Base-by-base conservation (phyloP, 1,140 invertebrate genomes). In the Plodia interpunctella region DNA sequence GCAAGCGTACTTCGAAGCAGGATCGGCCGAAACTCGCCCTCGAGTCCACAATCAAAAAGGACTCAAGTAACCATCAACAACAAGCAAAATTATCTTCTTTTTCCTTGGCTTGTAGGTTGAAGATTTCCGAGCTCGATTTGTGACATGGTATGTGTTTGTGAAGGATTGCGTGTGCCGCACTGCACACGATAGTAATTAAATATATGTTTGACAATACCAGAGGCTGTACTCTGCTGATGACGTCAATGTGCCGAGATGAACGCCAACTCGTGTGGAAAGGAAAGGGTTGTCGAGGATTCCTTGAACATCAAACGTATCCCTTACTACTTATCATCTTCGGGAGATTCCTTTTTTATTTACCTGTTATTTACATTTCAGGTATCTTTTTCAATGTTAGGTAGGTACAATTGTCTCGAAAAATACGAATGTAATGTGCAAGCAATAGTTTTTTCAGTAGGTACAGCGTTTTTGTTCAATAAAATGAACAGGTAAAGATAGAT, bases 131-230 rank as follows among this genome's bases (percentile, higher is more conserved):
- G 55, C 6, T 9, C 0, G n/a, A 13, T 17, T 5, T 8, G 15
- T 2, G 19, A 18, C 51, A 60, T 74, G 19, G 28, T 49, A 25
- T 59, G 28, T 68, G 80, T 79, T 49, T 52, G 9, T 13, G 49
- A 51, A 56, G 10, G 59, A 17, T 71, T 74, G 74, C 79, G 80
- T 72, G 80, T 86, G 82, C 81, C 86, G 86, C 83, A 88, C 83
- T 88, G 86, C 86, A 88, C 82, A 88, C 86, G 80, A 73, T 78
- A 76, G 79, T 87, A 84, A 86, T 88, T 86, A 88, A 88, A 88
- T 85, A 86, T 86, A 83, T 88, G 82, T 87, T 85, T 88, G 83
- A 88, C 83, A 88, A 86, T 87, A 83, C 68, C 74, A 67, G 86
- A 74, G 81, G 82, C 81, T 88, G 82, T 84, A 66, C 72, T 70